A percentile compares a stretch with the other conserved stretches of the same genome.
Conservation (phyloP, 2,888 invertebrate genomes). For the Crepidodera aurea region DNA sequence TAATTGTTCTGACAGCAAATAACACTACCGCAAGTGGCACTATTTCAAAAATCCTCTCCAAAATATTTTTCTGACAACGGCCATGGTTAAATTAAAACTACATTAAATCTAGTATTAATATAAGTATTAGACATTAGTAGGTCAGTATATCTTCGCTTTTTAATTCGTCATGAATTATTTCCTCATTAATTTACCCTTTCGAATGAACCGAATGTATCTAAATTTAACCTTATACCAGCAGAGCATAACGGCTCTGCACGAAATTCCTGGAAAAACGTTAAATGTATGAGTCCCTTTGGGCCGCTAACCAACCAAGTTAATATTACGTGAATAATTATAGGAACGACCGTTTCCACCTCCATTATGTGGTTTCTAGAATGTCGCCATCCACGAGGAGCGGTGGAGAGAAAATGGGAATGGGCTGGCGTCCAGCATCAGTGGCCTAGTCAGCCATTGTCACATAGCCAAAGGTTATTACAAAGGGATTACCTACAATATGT, state of each 20-base stretch:
- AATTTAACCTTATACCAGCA: constrained; percentile 14
- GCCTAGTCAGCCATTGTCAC: constrained; percentile 53
- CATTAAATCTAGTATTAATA: no score
- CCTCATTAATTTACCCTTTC: not conserved
- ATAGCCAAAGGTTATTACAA: constrained; percentile 56
- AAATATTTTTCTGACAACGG: no score
- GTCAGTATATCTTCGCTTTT: no score
- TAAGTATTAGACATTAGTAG: no score
- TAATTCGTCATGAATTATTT: not conserved
- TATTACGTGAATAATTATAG: constrained; percentile 34
- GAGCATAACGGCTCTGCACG: not conserved
- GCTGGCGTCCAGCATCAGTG: constrained; percentile 32
- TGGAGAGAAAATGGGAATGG: constrained; percentile 16
- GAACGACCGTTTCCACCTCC: constrained; percentile 30
- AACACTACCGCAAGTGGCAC: no score
- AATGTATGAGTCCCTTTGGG: constrained; percentile 19
- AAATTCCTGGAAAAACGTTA: constrained; percentile 18
- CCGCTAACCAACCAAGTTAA: constrained; percentile 23
- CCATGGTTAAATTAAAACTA: no score
- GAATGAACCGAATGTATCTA: not conserved
- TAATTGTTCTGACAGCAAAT: no score
- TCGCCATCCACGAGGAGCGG: constrained; percentile 25
- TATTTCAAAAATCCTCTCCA: no score
- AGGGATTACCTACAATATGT: constrained; percentile 58
- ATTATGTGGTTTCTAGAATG: constrained; percentile 33